phyloP scores from a whole-genome alignment of 2,888 invertebrate species.

The Pristionchus fissidentatus region DNA sequence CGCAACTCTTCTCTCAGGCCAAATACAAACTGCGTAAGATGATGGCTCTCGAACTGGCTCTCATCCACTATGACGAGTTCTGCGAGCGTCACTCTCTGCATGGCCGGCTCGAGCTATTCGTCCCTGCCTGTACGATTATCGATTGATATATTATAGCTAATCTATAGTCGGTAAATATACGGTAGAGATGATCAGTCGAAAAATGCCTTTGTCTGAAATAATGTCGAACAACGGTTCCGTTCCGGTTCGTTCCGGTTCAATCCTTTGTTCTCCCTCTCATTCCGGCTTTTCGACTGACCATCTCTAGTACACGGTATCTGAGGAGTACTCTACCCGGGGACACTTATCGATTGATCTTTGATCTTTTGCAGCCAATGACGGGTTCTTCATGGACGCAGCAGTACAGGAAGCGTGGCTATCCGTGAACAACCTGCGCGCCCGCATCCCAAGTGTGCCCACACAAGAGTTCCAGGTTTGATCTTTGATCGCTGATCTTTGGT shows the following conservation, averaged over 20 bases:
- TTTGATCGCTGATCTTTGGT: too few species aligned
- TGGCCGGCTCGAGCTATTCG: not conserved
- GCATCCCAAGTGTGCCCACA: not conserved
- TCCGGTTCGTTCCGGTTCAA: too few species aligned
- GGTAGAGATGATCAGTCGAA: not conserved
- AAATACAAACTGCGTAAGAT: conserved; percentile 6
- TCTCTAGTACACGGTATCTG: too few species aligned
- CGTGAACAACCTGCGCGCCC: not conserved
- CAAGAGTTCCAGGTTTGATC: not conserved
- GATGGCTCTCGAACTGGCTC: not conserved
- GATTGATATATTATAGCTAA: not conserved
- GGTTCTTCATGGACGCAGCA: not conserved
- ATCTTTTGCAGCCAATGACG: conserved; percentile 20
- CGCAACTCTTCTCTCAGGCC: not conserved
- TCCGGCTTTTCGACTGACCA: too few species aligned
- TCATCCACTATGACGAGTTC: conserved; percentile 7
- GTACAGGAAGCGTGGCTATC: conserved; percentile 17
- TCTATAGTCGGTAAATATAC: too few species aligned
- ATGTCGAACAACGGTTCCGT: too few species aligned
- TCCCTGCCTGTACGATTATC: not conserved
- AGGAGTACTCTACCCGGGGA: too few species aligned
- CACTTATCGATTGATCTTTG: not conserved
- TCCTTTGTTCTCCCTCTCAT: too few species aligned
- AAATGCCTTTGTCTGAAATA: too few species aligned
- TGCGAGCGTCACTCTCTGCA: not conserved